These are phyloP conservation scores for Hemibagrus wyckioides DNA, from an alignment of 2,113 vertebrate species.

Conservation along the genomic window DNA sequence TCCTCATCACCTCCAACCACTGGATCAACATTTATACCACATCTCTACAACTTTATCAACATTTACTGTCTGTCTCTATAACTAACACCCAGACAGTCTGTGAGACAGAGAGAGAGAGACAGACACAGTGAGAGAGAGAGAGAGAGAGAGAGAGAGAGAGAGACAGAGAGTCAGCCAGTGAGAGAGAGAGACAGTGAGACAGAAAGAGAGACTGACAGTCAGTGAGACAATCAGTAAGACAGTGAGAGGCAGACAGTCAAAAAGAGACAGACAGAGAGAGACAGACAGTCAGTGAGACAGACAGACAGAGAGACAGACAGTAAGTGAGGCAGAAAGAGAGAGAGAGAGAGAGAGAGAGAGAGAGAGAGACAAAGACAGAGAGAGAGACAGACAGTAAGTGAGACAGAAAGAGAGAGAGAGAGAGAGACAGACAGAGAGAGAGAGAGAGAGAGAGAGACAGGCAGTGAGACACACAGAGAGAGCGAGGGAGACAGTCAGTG, in stretches of 20 bases:
- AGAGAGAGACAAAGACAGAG: neutral
- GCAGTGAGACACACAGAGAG: too few species aligned
- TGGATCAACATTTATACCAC: constrained; percentile 39
- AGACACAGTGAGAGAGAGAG: neutral
- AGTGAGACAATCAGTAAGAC: too few species aligned
- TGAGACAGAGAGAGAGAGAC: neutral
- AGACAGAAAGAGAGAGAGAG: neutral
- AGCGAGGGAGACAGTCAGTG: neutral
- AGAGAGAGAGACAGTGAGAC: neutral
- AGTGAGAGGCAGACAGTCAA: constrained; percentile 29
- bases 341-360: neutral
- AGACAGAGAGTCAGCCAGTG: neutral
- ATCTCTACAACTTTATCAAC: neutral
- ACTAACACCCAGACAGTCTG: neutral
- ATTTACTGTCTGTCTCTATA: neutral
- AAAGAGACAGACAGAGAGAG: constrained; percentile 49
- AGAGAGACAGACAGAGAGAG: neutral
- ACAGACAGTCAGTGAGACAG: neutral
- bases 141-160: too few species aligned
- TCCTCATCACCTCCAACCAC: constrained; percentile 31
- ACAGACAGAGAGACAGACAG: neutral
- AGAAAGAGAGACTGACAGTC: neutral
- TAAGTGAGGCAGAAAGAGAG: neutral
- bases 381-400: neutral
- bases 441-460: neutral